Evolutionary conservation across 1,140 invertebrate species (phyloP).

Genomic region (Pemphigus obesinymphae): DNA sequence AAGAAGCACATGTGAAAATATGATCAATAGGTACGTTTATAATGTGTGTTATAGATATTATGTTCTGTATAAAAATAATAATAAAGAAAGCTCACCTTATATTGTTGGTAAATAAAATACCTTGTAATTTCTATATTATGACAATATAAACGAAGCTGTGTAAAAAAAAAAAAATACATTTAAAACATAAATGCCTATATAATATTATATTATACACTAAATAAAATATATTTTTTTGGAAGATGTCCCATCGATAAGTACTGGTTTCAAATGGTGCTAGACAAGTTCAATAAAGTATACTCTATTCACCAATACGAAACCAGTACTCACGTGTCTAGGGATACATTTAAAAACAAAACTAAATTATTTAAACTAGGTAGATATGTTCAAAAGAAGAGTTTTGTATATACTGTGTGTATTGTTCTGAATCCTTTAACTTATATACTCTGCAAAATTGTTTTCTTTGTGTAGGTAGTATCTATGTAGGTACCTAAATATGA

Average conservation of each 20-base stretch:
- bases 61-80: neutral
- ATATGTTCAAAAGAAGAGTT: neutral
- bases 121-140: neutral
- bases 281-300: neutral
- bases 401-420: neutral
- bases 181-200: no score
- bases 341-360: neutral
- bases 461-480: neutral
- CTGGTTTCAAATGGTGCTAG: slow-evolving; percentile 42
- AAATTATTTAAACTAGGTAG: neutral
- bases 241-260: slow-evolving; percentile 10
- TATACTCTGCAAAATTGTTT: neutral
- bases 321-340: neutral
- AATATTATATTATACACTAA: no score
- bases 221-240: neutral
- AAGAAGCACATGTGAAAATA: neutral
- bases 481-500: no score
- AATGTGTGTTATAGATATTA: slow-evolving; percentile 1
- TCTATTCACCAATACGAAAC: slow-evolving; percentile 31
- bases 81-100: neutral
- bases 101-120: neutral
- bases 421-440: neutral
- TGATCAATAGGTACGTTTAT: neutral
- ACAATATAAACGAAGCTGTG: neutral
- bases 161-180: neutral